These are phyloP conservation scores for Diadophis punctatus DNA, from an alignment of 2,113 vertebrate genomes.

Conservation along the genomic window DNA sequence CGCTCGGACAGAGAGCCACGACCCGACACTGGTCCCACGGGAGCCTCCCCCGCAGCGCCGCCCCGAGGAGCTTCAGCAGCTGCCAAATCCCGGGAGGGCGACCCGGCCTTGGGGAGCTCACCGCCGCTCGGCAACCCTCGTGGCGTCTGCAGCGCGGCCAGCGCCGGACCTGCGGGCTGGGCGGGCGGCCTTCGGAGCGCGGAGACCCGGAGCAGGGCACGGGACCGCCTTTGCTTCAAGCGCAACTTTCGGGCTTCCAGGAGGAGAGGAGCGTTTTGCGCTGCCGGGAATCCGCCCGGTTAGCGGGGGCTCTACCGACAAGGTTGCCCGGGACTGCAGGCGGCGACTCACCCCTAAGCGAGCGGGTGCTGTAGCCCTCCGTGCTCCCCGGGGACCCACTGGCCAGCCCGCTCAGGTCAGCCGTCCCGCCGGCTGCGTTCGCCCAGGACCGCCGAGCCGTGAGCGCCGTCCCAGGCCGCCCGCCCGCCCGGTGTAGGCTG, in stretches of 20 bases:
- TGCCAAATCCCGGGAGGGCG: neutral
- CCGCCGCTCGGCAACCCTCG: neutral
- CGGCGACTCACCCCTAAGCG: neutral
- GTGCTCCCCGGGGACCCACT: neutral
- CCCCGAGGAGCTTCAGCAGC: neutral
- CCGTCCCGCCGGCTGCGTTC: neutral
- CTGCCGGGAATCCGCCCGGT: neutral
- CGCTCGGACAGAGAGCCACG: neutral
- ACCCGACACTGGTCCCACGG: accelerated
- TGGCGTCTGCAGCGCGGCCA: neutral
- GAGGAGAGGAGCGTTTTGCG: neutral
- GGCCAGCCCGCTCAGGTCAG: neutral
- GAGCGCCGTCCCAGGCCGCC: neutral
- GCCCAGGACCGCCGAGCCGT: neutral
- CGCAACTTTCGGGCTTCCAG: neutral
- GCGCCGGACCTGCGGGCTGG: neutral
- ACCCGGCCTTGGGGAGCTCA: neutral
- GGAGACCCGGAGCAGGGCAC: neutral
- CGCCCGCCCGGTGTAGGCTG: neutral
- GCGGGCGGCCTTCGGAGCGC: neutral
- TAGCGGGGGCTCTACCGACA: neutral
- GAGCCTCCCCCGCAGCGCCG: neutral
- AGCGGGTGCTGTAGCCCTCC: neutral
- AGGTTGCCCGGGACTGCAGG: neutral
- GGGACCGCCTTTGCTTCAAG: neutral